Percentiles rank a stretch among this genome's conserved stretches.
Conservation (phyloP, 2,113 vertebrate genomes). For the Cyanistes caeruleus region DNA sequence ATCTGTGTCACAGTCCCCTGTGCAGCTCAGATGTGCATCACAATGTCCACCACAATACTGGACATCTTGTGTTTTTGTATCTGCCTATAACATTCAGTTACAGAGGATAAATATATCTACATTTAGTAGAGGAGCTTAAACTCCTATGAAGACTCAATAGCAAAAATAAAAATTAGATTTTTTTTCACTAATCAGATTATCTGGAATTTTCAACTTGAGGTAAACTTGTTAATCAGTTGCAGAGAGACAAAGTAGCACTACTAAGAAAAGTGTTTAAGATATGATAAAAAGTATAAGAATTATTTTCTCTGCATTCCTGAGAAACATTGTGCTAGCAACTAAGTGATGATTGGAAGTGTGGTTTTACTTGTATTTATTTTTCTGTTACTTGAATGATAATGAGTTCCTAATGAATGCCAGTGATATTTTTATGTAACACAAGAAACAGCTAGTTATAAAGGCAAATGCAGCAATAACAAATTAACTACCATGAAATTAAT, state of each 20-base stretch:
- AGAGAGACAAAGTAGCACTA: background rate
- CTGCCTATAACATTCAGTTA: background rate
- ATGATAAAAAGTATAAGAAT: background rate
- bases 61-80: background rate
- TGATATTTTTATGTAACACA: background rate
- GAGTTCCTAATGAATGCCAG: background rate
- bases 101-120: background rate
- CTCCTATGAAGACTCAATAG: background rate
- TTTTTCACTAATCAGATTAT: background rate
- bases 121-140: background rate
- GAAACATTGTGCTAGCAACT: background rate
- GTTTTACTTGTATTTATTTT: background rate
- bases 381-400: background rate
- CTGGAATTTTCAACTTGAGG: background rate
- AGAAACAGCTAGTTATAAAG: background rate
- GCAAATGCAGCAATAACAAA: background rate
- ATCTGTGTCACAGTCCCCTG: background rate
- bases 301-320: background rate
- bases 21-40: background rate
- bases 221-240: background rate
- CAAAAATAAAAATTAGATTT: background rate
- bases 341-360: background rate
- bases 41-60: background rate
- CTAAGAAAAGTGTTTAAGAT: background rate
- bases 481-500: background rate